Evolutionary conservation across 1,140 invertebrate genomes (phyloP).

Genomic region (Caligus rogercresseyi): DNA sequence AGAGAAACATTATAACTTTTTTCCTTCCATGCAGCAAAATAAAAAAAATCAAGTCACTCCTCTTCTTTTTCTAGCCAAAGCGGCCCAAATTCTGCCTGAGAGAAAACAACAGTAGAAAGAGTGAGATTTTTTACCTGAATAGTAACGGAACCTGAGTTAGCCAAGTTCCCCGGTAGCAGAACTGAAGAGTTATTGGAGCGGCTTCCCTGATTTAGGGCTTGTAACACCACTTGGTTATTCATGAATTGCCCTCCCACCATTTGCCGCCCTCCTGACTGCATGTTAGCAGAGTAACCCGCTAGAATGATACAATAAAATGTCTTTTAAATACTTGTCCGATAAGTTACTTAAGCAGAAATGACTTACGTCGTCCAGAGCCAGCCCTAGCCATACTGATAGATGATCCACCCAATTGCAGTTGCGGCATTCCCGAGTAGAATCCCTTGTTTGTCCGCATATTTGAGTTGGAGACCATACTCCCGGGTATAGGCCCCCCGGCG

Average conservation of each 20-base stretch:
- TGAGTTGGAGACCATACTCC: background rate
- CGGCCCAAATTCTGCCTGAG: background rate
- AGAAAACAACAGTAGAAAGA: background rate
- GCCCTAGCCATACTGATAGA: background rate
- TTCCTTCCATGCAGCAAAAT: too few species aligned
- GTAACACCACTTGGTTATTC: background rate
- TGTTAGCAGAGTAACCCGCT: background rate
- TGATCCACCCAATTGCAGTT: background rate
- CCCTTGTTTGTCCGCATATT: background rate
- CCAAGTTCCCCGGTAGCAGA: background rate
- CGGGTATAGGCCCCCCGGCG: background rate
- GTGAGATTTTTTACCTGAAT: conserved; percentile 1
- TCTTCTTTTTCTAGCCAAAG: conserved; percentile 15
- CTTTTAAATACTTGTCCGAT: background rate
- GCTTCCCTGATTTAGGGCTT: background rate
- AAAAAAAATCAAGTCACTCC: background rate
- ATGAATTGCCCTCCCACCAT: background rate
- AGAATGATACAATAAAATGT: background rate
- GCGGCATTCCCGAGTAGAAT: conserved; percentile 2
- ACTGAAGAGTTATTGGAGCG: background rate
- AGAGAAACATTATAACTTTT: too few species aligned
- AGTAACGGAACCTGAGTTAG: background rate
- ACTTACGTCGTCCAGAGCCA: background rate
- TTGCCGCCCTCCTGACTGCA: background rate
- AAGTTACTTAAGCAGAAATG: background rate